Conservation (phyloP, 2,888 invertebrate species). For the Euplexia lucipara region DNA sequence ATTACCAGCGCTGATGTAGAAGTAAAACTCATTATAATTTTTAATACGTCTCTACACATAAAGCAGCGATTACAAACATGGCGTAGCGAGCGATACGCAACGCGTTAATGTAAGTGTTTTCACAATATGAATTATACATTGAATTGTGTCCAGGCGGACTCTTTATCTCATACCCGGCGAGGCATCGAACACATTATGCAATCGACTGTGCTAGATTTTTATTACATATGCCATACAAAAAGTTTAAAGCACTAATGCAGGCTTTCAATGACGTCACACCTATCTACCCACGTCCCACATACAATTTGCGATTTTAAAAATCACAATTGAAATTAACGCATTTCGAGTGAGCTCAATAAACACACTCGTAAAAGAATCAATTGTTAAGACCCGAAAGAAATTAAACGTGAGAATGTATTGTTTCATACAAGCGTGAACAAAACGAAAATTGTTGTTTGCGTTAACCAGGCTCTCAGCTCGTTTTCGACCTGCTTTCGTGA, state of each 20-base stretch:
- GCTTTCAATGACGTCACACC: constrained; percentile 47
- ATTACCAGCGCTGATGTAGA: constrained; percentile 64
- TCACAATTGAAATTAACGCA: constrained; percentile 85
- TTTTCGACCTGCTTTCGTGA: constrained; percentile 88
- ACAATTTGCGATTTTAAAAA: constrained; percentile 71
- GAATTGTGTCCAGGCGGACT: constrained; percentile 71
- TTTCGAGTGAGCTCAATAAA: constrained; percentile 88
- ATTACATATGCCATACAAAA: constrained; percentile 54
- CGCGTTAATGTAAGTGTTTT: constrained; percentile 82
- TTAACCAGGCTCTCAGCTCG: constrained; percentile 89
- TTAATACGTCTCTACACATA: constrained; percentile 73
- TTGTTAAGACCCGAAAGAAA: constrained; percentile 88
- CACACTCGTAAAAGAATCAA: constrained; percentile 90
- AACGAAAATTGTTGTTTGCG: constrained; percentile 86
- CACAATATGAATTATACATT: constrained; percentile 82
- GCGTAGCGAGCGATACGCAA: constrained; percentile 74
- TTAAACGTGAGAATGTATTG: constrained; percentile 91
- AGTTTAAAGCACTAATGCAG: constrained; percentile 36
- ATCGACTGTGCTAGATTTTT: constrained; percentile 69
- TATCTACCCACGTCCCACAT: constrained; percentile 52
- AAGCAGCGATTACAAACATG: constrained; percentile 76
- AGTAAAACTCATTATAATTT: constrained; percentile 74
- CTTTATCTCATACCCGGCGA: constrained; percentile 75
- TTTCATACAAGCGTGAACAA: constrained; percentile 88
- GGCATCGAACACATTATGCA: constrained; percentile 78